A percentile compares a stretch with the other conserved stretches of the same genome.
Conservation (phyloP, 2,797 vertebrate species). For the Alauda arvensis region DNA sequence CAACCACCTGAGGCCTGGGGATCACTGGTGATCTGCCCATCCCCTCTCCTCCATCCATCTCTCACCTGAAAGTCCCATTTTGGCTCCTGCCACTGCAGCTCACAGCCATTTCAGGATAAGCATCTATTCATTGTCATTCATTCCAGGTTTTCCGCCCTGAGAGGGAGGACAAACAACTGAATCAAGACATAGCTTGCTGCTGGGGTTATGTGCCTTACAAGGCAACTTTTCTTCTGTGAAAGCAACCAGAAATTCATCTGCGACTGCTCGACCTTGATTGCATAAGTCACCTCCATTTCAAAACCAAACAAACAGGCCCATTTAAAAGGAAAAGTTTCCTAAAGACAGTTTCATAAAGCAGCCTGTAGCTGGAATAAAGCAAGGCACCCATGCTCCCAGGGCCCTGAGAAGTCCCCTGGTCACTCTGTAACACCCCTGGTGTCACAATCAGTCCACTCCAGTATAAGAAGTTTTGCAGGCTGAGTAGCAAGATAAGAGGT, state of each 20-base stretch:
- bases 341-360: not conserved
- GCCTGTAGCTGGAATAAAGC: not conserved
- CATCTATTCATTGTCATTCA: not conserved
- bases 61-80: not conserved
- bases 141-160: conserved; percentile 4
- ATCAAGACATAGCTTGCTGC: not conserved
- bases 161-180: not conserved
- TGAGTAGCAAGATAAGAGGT: not conserved
- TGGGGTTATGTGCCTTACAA: not conserved
- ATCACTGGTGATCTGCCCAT: not conserved
- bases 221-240: not conserved
- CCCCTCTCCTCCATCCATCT: not conserved
- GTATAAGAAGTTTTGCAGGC: not conserved
- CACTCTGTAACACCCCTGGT: not conserved
- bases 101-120: not conserved
- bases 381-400: not conserved
- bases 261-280: conserved; percentile 1
- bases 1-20: not conserved
- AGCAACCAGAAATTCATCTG: not conserved
- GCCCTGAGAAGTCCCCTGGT: not conserved
- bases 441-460: not conserved
- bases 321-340: conserved; percentile 10
- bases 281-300: not conserved
- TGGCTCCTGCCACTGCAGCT: not conserved
- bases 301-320: not conserved